Base-by-base conservation (phyloP, 1,140 invertebrate genomes). In the Danaus plexippus region DNA sequence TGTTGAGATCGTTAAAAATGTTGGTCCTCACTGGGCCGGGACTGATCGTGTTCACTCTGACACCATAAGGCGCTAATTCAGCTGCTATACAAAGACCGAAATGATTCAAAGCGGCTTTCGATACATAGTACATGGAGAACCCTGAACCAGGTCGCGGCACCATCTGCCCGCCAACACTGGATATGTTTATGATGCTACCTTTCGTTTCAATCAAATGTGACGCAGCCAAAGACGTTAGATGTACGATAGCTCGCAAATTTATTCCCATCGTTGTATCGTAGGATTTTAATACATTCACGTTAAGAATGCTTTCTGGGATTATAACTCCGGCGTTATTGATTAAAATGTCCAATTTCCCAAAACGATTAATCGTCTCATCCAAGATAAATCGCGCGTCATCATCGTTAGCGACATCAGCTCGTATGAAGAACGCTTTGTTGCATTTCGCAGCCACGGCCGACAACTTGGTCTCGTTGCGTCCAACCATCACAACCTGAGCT, bases 321-420 rank as follows among this genome's bases (percentile, higher is more conserved):
- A 44, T 18, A 1, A 51, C 43, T 2, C 56, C 61, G 22, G 61
- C 61, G 50, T 63, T 63, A 40, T 63, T 63, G 9, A 63, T 52
- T 12, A 63, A 43, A 42, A 63, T 51, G 32, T 63, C 57, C 9
- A 63, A 51, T 46, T 56, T 42, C 2, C 49, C 49, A 22, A 63
- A 63, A 43, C 52, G 43, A 0, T 55, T 47, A 1, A 63, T 42
- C 1, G 61, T 63, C 49, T 63, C 45, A 11, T 56, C 42, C 1
- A 63, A 43, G 9, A 59, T 43, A 18, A 43, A 13, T 40, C 10
- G 13, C 2, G 18, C 54, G 11, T 59, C 57, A 2, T 63, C 49
- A 9, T 63, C 61, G 8, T 59, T 50, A 1, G 44, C 44, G 4
- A 63, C 10, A 52, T 63, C 61, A 9, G 57, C 61, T 11, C 42